A percentile compares a stretch with the other conserved stretches of the same genome.
phyloP scores from a whole-genome alignment of 2,797 vertebrate genomes.

The Acanthiza pusilla region DNA sequence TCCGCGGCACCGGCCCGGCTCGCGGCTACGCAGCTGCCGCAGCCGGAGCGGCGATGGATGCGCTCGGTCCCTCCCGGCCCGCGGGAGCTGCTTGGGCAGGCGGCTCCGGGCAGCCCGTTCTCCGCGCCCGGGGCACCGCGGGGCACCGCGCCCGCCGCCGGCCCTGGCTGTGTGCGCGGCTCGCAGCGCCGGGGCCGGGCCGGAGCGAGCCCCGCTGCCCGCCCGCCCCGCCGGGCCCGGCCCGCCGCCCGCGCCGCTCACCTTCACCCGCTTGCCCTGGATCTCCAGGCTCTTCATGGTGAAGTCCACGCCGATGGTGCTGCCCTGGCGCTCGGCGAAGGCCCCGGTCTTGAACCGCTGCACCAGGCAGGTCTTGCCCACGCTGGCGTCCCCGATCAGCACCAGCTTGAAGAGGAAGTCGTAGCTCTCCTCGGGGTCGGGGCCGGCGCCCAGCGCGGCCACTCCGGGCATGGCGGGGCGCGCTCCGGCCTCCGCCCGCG shows the following conservation, averaged over 20 bases:
- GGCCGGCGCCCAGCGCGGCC: slow-evolving; percentile 32
- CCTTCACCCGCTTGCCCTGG: slow-evolving; percentile 84
- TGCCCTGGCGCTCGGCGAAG: slow-evolving; percentile 83
- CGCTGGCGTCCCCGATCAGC: slow-evolving; percentile 83
- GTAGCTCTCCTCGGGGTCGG: slow-evolving; percentile 79
- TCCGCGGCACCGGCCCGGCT: neutral
- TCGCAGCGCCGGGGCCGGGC: neutral
- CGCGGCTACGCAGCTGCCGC: neutral
- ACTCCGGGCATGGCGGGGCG: slow-evolving; percentile 61
- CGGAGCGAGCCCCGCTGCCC: neutral
- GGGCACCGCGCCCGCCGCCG: neutral
- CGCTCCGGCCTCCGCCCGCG: neutral
- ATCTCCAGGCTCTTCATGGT: slow-evolving; percentile 86
- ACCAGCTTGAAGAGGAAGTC: slow-evolving; percentile 86
- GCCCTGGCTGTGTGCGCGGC: neutral
- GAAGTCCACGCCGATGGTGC: slow-evolving; percentile 86
- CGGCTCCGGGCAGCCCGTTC: neutral
- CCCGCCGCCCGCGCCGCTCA: slow-evolving; percentile 30
- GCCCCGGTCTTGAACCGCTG: slow-evolving; percentile 84
- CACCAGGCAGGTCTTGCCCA: slow-evolving; percentile 86
- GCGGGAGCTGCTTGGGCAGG: fast-evolving
- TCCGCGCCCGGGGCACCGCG: neutral
- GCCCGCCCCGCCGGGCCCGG: neutral
- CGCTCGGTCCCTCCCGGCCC: neutral
- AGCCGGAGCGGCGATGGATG: fast-evolving